A percentile compares a stretch with the other conserved stretches of the same genome.
Conservation (phyloP, 2,888 invertebrate genomes). For the Schizotus pectinicornis region DNA sequence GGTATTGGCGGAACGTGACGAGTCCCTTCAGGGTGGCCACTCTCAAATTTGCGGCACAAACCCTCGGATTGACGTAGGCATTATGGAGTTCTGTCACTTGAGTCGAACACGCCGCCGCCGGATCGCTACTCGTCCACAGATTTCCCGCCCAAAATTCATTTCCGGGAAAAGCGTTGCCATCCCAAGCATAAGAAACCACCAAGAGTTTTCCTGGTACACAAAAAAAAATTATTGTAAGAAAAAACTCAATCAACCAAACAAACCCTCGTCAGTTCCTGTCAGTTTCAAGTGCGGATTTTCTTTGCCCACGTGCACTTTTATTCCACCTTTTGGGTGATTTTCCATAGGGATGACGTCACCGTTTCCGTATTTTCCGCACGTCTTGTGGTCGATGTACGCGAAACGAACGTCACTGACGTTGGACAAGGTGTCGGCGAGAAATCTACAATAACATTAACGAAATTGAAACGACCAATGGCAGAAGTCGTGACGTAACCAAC, state of each 20-base stretch:
- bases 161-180: constrained; percentile 74
- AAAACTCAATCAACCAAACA: constrained; percentile 44
- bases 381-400: constrained; percentile 63
- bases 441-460: constrained; percentile 51
- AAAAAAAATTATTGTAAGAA: background rate
- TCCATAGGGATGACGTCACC: constrained; percentile 45
- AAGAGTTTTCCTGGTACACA: constrained; percentile 34
- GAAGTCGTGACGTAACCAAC: too few species aligned
- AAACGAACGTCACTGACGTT: constrained; percentile 70
- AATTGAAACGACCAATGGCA: too few species aligned
- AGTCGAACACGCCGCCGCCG: constrained; percentile 68
- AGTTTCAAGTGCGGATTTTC: constrained; percentile 65
- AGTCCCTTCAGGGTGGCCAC: constrained; percentile 53
- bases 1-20: constrained; percentile 28
- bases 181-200: constrained; percentile 63
- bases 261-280: constrained; percentile 58
- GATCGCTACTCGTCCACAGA: constrained; percentile 64
- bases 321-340: constrained; percentile 39
- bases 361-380: constrained; percentile 59
- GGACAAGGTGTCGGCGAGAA: constrained; percentile 51
- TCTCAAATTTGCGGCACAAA: constrained; percentile 61
- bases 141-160: constrained; percentile 74
- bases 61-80: constrained; percentile 63
- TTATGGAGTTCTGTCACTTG: constrained; percentile 69
- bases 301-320: constrained; percentile 59